Evolutionary conservation across 2,888 invertebrate genomes (phyloP).

Genomic region (Eupithecia tripunctaria): DNA sequence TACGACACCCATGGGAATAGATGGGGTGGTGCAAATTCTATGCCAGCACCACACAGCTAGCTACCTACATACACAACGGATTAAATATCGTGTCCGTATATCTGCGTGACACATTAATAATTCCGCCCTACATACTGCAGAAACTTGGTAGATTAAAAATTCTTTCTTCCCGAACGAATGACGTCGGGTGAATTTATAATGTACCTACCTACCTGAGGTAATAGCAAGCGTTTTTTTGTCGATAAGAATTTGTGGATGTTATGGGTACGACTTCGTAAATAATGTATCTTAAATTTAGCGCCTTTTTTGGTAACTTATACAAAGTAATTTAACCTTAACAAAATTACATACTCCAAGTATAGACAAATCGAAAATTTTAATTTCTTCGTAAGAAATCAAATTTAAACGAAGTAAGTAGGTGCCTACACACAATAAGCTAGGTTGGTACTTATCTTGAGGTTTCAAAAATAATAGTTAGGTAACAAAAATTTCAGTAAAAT

Average conservation of each 20-base stretch:
- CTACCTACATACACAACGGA: no score
- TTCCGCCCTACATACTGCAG: constrained; percentile 44
- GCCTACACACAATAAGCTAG: not conserved
- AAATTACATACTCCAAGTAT: not conserved
- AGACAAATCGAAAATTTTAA: not conserved
- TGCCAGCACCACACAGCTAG: no score
- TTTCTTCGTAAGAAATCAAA: not conserved
- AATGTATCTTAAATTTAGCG: not conserved
- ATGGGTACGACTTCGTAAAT: not conserved
- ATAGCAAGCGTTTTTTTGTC: constrained; percentile 20
- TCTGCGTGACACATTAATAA: constrained; percentile 6
- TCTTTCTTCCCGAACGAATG: constrained; percentile 55
- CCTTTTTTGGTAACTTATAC: not conserved
- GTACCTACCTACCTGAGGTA: constrained; percentile 41
- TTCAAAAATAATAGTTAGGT: not conserved
- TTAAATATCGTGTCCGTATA: constrained; percentile 4
- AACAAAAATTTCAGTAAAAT: not conserved
- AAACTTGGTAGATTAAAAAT: constrained; percentile 67
- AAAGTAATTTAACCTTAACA: not conserved
- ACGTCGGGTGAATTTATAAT: constrained; percentile 61
- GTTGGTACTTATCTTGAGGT: no score
- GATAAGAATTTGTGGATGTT: constrained; percentile 11
- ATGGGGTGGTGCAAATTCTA: no score
- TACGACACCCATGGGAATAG: no score
- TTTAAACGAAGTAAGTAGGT: not conserved